Percentiles rank a stretch among this genome's conserved stretches.
Evolutionary conservation across 2,113 vertebrate species (phyloP).

Genomic region (Carassius carassius): DNA sequence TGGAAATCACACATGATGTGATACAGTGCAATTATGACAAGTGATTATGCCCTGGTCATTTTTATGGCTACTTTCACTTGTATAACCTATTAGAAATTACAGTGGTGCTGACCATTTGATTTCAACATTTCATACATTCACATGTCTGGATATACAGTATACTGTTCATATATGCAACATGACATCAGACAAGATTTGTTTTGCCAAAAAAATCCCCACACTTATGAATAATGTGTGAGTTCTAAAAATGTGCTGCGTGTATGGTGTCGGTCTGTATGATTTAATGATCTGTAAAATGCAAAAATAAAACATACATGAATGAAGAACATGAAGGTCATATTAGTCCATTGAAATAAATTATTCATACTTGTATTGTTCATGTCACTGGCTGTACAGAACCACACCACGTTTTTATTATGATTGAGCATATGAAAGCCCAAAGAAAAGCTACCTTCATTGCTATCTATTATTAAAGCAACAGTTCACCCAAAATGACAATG

Average conservation of each 20-base stretch:
- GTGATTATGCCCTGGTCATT: conserved; percentile 16
- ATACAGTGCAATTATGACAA: conserved; percentile 27
- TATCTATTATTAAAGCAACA: conserved; percentile 11
- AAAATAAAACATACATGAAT: background rate
- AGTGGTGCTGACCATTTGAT: background rate
- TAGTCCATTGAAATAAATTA: background rate
- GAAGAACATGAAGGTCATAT: background rate
- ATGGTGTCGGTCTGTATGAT: background rate
- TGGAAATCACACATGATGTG: conserved; percentile 39
- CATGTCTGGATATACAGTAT: too few species aligned
- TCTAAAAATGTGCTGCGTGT: background rate
- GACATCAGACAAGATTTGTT: background rate
- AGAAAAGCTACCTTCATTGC: background rate
- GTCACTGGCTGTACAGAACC: background rate
- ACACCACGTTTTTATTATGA: background rate
- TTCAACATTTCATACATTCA: background rate
- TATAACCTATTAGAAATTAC: background rate
- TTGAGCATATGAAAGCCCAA: background rate
- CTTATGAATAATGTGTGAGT: background rate
- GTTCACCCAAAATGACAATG: conserved; percentile 14
- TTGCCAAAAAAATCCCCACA: background rate
- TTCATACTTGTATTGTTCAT: background rate
- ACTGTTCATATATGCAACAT: background rate
- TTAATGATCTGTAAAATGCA: background rate
- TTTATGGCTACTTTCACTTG: conserved; percentile 18